Evolutionary conservation across 2,113 vertebrate species (phyloP).

Genomic region (Agapornis roseicollis): DNA sequence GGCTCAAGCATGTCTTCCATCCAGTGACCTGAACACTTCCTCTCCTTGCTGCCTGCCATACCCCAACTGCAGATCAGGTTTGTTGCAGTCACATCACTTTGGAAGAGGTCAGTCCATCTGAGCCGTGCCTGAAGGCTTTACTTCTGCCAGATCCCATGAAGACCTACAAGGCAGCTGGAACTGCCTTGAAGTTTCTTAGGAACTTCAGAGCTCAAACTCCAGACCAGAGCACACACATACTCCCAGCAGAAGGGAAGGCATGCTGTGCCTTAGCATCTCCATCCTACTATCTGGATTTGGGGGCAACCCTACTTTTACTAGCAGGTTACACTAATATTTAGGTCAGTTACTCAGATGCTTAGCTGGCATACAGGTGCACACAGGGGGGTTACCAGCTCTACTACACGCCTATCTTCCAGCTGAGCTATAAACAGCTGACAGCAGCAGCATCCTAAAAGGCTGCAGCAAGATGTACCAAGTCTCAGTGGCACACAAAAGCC

Average conservation of each 20-base stretch:
- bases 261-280: not conserved
- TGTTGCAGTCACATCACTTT: not conserved
- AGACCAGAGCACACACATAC: accelerated
- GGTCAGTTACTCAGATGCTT: not conserved
- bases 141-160: not conserved
- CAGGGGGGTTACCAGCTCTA: not conserved
- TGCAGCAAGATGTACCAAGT: not conserved
- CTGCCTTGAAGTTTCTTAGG: not conserved
- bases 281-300: not conserved
- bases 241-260: not conserved
- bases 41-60: not conserved
- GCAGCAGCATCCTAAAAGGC: not conserved
- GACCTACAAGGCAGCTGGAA: not conserved
- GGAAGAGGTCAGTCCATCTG: not conserved
- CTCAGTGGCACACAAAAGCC: not conserved
- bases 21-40: not conserved
- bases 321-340: not conserved
- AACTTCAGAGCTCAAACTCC: not conserved
- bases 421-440: not conserved
- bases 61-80: not conserved
- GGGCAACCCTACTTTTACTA: not conserved
- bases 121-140: not conserved
- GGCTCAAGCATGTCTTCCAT: not conserved
- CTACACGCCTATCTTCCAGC: not conserved
- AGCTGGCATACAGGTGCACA: not conserved